Conservation (phyloP, 2,797 vertebrate species). For the Novumbra hubbsi region DNA sequence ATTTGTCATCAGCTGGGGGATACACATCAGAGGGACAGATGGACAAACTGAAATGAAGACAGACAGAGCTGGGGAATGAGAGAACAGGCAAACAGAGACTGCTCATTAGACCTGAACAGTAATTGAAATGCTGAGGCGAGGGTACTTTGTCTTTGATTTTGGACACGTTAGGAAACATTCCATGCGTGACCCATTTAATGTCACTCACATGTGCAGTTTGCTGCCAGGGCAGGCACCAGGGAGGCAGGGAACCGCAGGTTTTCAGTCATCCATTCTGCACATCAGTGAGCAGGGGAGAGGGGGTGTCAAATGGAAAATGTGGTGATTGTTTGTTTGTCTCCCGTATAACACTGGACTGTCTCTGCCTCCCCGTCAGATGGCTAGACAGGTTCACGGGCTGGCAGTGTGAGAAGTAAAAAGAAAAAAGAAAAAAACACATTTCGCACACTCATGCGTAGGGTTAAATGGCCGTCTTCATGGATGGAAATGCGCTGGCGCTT, state of each 20-base stretch:
- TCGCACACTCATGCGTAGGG: constrained; percentile 19
- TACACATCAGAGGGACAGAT: constrained; percentile 51
- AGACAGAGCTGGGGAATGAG: not conserved
- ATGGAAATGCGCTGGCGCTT: constrained; percentile 6
- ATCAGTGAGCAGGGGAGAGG: constrained; percentile 10
- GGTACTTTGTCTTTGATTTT: constrained; percentile 2
- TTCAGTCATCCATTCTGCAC: constrained; percentile 12
- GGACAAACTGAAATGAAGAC: not conserved
- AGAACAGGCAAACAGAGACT: constrained; percentile 30
- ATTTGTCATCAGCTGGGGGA: constrained; percentile 60
- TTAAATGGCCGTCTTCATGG: constrained; percentile 52
- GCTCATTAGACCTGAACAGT: constrained; percentile 14
- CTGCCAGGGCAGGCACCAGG: constrained; percentile 16
- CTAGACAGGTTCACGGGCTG: not conserved
- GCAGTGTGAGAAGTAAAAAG: not conserved
- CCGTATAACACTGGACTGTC: constrained; percentile 31
- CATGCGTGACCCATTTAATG: constrained; percentile 13
- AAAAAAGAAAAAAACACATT: not conserved
- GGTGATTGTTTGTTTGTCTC: constrained; percentile 39
- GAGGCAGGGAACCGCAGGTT: constrained; percentile 14
- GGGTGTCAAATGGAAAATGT: constrained; percentile 28
- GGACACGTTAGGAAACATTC: constrained; percentile 10
- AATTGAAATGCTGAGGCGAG: constrained; percentile 23
- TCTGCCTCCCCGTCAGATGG: constrained; percentile 25
- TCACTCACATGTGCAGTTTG: constrained; percentile 17